These are phyloP conservation scores for Lottia gigantea DNA, from an alignment of 2,888 invertebrate species.

Conservation along the genomic window DNA sequence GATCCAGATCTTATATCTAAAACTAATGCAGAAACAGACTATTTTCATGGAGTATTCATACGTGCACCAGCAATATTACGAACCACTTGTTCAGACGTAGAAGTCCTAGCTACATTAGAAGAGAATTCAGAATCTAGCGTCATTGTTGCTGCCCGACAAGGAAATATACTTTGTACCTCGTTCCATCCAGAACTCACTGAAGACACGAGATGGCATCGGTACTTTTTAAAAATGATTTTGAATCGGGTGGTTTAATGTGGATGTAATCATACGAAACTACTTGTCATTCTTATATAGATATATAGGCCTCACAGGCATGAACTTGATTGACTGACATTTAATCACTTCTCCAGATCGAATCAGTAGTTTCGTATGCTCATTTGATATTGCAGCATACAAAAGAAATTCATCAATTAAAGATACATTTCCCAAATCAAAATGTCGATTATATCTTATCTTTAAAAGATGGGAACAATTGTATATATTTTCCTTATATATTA, in stretches of 20 bases:
- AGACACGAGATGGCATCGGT: slow-evolving; percentile 54
- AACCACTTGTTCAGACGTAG: slow-evolving; percentile 35
- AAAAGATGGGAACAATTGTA: too few relatives aligned
- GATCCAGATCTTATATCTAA: slow-evolving; percentile 25
- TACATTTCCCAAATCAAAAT: too few relatives aligned
- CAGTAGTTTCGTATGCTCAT: too few relatives aligned
- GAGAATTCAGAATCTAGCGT: slow-evolving; percentile 31
- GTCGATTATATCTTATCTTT: too few relatives aligned
- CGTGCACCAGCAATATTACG: slow-evolving; percentile 54
- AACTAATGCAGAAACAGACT: slow-evolving; percentile 22
- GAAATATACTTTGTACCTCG: slow-evolving; percentile 50
- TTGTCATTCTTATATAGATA: too few relatives aligned
- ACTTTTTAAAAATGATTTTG: slow-evolving; percentile 46
- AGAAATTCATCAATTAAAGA: too few relatives aligned
- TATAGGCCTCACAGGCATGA: too few relatives aligned
- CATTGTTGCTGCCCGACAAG: slow-evolving; percentile 54
- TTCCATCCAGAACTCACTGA: slow-evolving; percentile 62
- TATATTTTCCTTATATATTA: too few relatives aligned
- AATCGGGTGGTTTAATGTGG: not conserved
- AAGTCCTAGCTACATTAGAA: slow-evolving; percentile 42
- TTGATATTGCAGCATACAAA: too few relatives aligned
- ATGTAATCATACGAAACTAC: too few relatives aligned
- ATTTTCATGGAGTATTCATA: slow-evolving; percentile 54
- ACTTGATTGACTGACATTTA: too few relatives aligned
- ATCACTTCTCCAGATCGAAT: too few relatives aligned